Percentiles rank a stretch among this genome's conserved stretches.
phyloP scores from a whole-genome alignment of 2,888 invertebrate species.

The Pimpla rufipes region DNA sequence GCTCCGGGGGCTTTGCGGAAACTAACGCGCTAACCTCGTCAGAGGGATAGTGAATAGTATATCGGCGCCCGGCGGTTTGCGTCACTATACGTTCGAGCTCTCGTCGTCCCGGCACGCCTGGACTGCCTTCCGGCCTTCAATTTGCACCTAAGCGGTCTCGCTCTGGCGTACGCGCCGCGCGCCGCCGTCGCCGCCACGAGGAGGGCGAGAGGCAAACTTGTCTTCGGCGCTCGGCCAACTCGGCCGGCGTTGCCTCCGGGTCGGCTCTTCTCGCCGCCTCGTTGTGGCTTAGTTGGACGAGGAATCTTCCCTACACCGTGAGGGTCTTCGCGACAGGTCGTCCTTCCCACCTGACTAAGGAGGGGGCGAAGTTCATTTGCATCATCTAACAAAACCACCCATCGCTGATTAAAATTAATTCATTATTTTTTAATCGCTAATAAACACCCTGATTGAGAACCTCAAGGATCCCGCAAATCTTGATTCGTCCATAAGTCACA shows the following conservation, averaged over 20 bases:
- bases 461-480: too few relatives aligned
- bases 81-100: constrained; percentile 60
- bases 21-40: constrained; percentile 71
- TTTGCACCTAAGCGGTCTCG: constrained; percentile 75
- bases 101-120: constrained; percentile 63
- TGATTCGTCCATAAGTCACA: too few relatives aligned
- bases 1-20: constrained; percentile 55
- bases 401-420: background rate
- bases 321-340: constrained; percentile 23
- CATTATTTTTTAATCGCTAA: too few relatives aligned
- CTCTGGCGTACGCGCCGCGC: constrained; percentile 41
- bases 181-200: background rate
- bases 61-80: constrained; percentile 57
- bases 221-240: constrained; percentile 56
- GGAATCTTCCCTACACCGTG: constrained; percentile 51
- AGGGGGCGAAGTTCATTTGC: background rate
- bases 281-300: constrained; percentile 39
- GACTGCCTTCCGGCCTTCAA: constrained; percentile 72
- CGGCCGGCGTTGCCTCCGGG: constrained; percentile 44
- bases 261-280: constrained; percentile 30
- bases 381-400: background rate
- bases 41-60: constrained; percentile 69
- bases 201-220: constrained; percentile 50
- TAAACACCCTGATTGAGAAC: too few relatives aligned
- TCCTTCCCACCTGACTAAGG: constrained; percentile 22